Evolutionary conservation across 2,888 invertebrate species (phyloP), one percentile per base, ranked within the genome.

Genomic region (Acronicta alni): DNA sequence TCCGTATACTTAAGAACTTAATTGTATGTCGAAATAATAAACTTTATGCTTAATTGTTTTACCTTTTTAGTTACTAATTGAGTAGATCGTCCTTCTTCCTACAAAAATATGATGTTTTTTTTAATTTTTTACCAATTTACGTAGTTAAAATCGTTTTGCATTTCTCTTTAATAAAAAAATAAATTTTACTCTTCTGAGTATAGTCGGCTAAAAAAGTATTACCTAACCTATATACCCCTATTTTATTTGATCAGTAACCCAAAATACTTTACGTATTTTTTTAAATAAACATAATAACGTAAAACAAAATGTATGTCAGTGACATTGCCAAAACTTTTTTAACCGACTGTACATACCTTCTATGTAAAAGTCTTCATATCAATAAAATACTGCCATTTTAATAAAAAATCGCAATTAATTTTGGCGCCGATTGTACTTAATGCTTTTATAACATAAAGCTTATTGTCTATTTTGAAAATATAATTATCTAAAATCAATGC

Each of bases 311-410:
- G 2, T 12, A 12, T 30, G 5, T 35, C n/a, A n/a, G 0, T 35
- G 2, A 32, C 32, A 3, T 4, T 14, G 35, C 1, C 5, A 35
- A 35, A 5, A 35, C 14, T 35, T 35, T 35, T 35, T 35, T 35
- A 0, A 1, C n/a, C 7, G 35, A 35, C 35, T 35, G n/a, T 35
- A 35, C 30, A 12, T 7, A 26, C 9, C 14, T 30, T 30, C 66
- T 75, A 57, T 74, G 41, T 58, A 49, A 68, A 43, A 65, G 66
- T 59, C 43, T 75, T 72, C 74, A 74, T 75, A 75, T 76, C 74
- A 74, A 68, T 68, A 61, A 41, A 35, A 42, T 69, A 74, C 67
- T 72, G 59, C 72, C 68, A 66, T 53, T 58, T 52, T 30, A 49
- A 16, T 32, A 63, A 45, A 35, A 46, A 46, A 9, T 15, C 12